Percentiles rank a stretch among this genome's conserved stretches.
phyloP scores from a whole-genome alignment of 2,113 vertebrate species.

The Daphoenositta chrysoptera region DNA sequence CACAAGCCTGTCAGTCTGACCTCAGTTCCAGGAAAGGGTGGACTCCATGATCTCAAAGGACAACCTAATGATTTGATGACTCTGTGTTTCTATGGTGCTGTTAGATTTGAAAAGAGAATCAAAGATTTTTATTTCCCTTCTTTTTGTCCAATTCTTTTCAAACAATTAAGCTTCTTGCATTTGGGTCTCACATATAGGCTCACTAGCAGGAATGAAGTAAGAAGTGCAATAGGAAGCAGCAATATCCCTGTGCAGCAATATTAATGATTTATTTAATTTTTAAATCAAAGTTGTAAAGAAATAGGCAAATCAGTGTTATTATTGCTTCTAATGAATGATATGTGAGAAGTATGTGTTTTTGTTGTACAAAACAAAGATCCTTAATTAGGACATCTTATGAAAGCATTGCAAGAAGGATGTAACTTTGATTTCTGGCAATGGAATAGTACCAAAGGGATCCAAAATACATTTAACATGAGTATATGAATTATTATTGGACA shows the following conservation, averaged over 20 bases:
- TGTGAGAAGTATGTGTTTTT: neutral
- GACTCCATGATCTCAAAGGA: neutral
- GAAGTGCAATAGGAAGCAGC: neutral
- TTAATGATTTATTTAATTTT: neutral
- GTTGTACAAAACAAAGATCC: neutral
- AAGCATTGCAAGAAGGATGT: neutral
- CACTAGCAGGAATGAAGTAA: slow-evolving; percentile 31
- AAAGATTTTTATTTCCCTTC: slow-evolving; percentile 19
- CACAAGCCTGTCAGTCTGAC: neutral
- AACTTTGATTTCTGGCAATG: neutral
- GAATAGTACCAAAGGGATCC: neutral
- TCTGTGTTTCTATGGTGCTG: neutral
- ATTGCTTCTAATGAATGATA: neutral
- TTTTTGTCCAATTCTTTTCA: slow-evolving; percentile 40
- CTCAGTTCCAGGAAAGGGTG: neutral
- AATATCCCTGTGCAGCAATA: neutral
- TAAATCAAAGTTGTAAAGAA: slow-evolving; percentile 10
- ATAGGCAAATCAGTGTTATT: neutral
- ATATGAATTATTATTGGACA: neutral
- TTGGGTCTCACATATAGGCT: slow-evolving; percentile 15
- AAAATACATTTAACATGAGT: neutral
- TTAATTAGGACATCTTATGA: neutral
- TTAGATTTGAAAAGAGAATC: slow-evolving; percentile 6
- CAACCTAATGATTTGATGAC: neutral
- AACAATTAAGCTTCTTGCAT: slow-evolving; percentile 29